Evolutionary conservation across 2,113 vertebrate species (phyloP).

Genomic region (Zootoca vivipara): DNA sequence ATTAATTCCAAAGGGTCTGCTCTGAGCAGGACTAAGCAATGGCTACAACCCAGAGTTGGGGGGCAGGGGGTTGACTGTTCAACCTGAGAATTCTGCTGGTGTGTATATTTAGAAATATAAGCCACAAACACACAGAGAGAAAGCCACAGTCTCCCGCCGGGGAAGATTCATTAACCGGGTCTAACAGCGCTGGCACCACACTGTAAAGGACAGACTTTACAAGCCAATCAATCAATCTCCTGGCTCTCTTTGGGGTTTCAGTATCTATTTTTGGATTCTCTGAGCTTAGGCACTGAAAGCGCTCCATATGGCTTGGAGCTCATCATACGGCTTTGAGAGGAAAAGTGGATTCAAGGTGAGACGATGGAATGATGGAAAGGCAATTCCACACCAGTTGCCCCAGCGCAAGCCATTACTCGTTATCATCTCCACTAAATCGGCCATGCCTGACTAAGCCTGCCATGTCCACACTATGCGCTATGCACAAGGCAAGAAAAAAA

Average conservation of each 20-base stretch:
- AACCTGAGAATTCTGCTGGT: not conserved
- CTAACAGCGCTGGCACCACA: not conserved
- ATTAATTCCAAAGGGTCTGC: too few species aligned
- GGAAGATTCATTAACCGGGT: not conserved
- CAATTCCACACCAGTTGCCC: not conserved
- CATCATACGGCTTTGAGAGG: not conserved
- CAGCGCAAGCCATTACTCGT: too few species aligned
- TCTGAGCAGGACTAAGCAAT: too few species aligned
- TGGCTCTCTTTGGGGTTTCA: not conserved
- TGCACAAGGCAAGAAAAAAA: too few species aligned
- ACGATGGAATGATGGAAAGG: too few species aligned
- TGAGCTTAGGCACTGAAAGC: not conserved
- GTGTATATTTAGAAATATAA: not conserved
- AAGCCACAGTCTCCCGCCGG: not conserved
- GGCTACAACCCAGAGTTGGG: too few species aligned
- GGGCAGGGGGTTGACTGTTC: not conserved
- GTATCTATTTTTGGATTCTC: slow-evolving; percentile 23
- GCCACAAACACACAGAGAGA: not conserved
- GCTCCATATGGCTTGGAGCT: not conserved
- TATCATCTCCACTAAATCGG: not conserved
- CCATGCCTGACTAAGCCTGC: too few species aligned
- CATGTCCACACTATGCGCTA: accelerated
- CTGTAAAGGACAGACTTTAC: not conserved
- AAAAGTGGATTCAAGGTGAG: not conserved
- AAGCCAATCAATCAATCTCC: not conserved